Evolutionary conservation across 2,113 vertebrate genomes (phyloP).

Genomic region (Phalacrocorax aristotelis): DNA sequence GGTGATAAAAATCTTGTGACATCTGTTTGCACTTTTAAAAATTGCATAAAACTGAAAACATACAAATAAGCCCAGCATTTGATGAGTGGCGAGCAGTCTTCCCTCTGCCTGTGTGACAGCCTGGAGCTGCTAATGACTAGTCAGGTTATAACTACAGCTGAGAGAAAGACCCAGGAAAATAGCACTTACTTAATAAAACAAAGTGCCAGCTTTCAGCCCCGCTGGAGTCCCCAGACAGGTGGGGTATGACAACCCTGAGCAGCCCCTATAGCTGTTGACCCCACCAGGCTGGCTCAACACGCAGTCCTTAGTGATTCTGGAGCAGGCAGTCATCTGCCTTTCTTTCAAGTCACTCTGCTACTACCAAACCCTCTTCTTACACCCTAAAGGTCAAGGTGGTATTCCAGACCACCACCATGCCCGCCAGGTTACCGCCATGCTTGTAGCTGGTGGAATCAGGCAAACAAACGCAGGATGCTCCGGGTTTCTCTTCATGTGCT

Average conservation of each 20-base stretch:
- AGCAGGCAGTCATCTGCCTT: background rate
- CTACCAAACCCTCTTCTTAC: background rate
- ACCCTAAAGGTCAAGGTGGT: background rate
- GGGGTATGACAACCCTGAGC: background rate
- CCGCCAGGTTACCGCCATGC: background rate
- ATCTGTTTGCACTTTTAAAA: conserved; percentile 52
- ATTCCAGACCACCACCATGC: background rate
- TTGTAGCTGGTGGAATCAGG: background rate
- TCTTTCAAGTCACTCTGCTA: background rate
- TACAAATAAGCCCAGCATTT: background rate
- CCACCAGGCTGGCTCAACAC: background rate
- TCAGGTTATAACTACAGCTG: background rate
- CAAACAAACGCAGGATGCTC: background rate
- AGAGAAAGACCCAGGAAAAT: background rate
- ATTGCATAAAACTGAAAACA: background rate
- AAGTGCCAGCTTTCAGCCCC: background rate
- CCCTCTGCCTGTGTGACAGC: background rate
- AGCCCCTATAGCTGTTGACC: background rate
- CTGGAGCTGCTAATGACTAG: background rate
- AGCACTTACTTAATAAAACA: background rate
- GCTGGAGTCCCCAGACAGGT: background rate
- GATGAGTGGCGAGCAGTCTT: background rate
- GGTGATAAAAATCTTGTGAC: background rate
- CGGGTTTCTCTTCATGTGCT: background rate
- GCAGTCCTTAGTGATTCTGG: background rate